phyloP scores from a whole-genome alignment of 2,797 vertebrate species.

The Muraenolepis orangiensis region DNA sequence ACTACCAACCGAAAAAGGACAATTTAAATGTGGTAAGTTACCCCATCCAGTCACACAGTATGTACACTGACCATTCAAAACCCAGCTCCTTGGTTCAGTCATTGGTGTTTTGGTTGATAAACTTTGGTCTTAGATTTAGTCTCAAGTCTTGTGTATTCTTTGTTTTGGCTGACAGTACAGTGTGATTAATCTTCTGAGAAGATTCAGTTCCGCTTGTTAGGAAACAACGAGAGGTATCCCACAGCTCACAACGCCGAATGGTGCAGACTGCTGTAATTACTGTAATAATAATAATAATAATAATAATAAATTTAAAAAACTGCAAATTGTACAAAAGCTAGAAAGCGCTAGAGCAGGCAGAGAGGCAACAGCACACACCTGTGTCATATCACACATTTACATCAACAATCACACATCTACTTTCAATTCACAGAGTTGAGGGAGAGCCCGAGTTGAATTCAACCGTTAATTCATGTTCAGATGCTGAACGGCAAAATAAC shows the following conservation, averaged over 20 bases:
- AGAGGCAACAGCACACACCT: no score
- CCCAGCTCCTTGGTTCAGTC: not conserved
- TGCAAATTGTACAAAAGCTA: not conserved
- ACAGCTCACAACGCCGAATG: not conserved
- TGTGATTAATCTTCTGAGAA: not conserved
- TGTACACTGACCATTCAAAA: not conserved
- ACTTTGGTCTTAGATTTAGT: not conserved
- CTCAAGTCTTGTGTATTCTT: not conserved
- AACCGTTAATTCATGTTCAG: not conserved
- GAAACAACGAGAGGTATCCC: not conserved
- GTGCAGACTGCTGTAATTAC: not conserved
- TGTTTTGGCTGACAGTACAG: not conserved
- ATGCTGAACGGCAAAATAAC: not conserved
- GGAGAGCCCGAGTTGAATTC: not conserved
- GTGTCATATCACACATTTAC: no score
- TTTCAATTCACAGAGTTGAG: not conserved
- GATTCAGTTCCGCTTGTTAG: not conserved
- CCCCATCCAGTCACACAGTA: not conserved
- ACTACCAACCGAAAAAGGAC: not conserved
- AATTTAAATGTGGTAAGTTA: not conserved
- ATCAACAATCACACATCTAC: not conserved
- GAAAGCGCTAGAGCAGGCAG: not conserved
- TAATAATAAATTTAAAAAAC: not conserved
- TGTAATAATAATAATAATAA: not conserved
- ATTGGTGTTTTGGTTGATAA: no score